These are phyloP conservation scores for Gallinago stenura DNA, from an alignment of 2,797 vertebrate genomes.

Conservation along the genomic window DNA sequence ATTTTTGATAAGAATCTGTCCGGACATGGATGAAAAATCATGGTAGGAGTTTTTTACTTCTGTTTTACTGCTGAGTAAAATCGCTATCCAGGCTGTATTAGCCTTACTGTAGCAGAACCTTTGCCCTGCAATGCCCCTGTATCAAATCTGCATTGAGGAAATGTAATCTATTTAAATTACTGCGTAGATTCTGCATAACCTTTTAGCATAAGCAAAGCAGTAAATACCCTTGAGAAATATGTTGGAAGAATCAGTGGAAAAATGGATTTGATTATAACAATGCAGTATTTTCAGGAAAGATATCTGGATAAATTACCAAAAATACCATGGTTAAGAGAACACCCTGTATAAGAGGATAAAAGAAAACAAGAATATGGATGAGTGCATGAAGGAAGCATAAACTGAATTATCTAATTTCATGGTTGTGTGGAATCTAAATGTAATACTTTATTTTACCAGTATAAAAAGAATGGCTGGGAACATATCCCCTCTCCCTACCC, in stretches of 20 bases:
- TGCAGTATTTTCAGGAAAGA: conserved; percentile 7
- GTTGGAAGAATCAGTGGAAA: conserved; percentile 39
- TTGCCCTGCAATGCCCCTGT: neutral
- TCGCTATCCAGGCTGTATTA: neutral
- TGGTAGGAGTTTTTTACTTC: neutral
- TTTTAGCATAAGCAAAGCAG: neutral
- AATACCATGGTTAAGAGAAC: neutral
- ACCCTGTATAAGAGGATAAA: conserved; percentile 27
- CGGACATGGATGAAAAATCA: neutral
- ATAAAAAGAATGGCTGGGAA: neutral
- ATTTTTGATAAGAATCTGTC: neutral
- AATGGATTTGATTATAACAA: conserved; percentile 41
- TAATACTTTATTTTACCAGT: neutral
- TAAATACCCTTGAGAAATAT: conserved; percentile 14
- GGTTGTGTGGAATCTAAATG: neutral
- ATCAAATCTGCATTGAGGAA: neutral
- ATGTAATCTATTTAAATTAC: neutral
- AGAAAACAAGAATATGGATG: neutral
- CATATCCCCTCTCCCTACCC: neutral
- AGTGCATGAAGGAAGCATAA: neutral
- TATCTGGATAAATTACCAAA: neutral
- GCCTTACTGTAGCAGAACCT: neutral
- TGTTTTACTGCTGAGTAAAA: neutral
- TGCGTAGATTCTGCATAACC: neutral
- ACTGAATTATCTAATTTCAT: conserved; percentile 24